Evolutionary conservation across 2,888 invertebrate species (phyloP).

Genomic region (Smittia sp.): DNA sequence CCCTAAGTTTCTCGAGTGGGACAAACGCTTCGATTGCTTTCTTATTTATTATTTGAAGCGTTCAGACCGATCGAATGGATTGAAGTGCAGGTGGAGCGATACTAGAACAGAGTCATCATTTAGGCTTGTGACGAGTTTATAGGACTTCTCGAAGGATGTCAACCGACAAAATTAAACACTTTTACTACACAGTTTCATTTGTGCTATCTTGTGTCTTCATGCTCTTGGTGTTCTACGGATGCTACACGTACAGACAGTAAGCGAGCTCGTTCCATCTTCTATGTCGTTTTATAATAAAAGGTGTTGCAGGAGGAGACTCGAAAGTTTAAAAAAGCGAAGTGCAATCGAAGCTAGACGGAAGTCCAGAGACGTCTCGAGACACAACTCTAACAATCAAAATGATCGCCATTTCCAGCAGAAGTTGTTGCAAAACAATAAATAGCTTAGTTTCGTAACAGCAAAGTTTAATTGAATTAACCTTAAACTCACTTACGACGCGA

Average conservation of each 20-base stretch:
- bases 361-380: too few species aligned
- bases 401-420: constrained; percentile 20
- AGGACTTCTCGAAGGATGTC: too few species aligned
- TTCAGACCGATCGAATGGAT: too few species aligned
- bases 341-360: neutral
- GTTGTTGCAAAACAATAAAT: neutral
- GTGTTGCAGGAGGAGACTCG: constrained; percentile 25
- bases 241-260: constrained; percentile 22
- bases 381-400: neutral
- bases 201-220: constrained; percentile 12
- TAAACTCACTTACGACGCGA: too few species aligned
- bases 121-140: too few species aligned
- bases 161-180: constrained; percentile 35
- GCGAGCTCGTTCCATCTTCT: neutral
- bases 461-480: constrained; percentile 11
- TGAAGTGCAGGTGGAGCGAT: too few species aligned
- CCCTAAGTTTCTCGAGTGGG: too few species aligned
- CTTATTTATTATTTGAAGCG: too few species aligned
- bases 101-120: too few species aligned
- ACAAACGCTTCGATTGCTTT: too few species aligned
- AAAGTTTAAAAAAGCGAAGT: constrained; percentile 4
- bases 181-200: constrained; percentile 26
- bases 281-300: neutral
- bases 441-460: neutral
- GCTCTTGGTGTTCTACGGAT: constrained; percentile 26